Conservation (phyloP, 2,113 vertebrate genomes). For the Callithrix jacchus region DNA sequence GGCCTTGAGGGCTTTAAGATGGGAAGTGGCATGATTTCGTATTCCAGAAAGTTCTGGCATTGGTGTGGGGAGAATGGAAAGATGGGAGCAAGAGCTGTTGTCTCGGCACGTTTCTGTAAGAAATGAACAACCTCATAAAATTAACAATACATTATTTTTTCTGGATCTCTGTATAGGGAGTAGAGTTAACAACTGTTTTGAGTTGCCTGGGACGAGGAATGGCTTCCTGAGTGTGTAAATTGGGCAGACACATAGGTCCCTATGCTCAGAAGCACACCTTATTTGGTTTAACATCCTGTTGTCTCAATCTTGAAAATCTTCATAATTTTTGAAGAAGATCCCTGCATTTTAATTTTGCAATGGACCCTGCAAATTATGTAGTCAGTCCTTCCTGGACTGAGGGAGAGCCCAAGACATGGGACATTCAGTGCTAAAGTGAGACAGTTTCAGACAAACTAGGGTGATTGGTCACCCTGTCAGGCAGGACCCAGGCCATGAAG, state of each 20-base stretch:
- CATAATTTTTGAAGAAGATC: neutral
- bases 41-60: neutral
- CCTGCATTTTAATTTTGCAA: neutral
- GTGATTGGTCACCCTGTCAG: neutral
- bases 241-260: neutral
- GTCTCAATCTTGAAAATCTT: neutral
- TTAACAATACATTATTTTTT: accelerated
- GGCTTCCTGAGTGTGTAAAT: accelerated
- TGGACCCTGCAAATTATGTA: neutral
- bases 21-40: accelerated
- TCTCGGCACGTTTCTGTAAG: neutral
- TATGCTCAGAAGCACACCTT: neutral
- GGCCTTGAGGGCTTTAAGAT: accelerated
- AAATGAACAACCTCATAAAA: neutral
- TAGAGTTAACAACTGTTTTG: accelerated
- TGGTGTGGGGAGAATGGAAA: accelerated
- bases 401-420: neutral
- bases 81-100: too few relatives aligned
- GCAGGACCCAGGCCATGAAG: neutral
- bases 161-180: neutral
- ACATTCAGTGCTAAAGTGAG: neutral
- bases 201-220: neutral
- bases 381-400: neutral
- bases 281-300: neutral
- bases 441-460: neutral